Evolutionary conservation across 2,113 vertebrate genomes (phyloP).

Genomic region (Telmatochromis brichardi): DNA sequence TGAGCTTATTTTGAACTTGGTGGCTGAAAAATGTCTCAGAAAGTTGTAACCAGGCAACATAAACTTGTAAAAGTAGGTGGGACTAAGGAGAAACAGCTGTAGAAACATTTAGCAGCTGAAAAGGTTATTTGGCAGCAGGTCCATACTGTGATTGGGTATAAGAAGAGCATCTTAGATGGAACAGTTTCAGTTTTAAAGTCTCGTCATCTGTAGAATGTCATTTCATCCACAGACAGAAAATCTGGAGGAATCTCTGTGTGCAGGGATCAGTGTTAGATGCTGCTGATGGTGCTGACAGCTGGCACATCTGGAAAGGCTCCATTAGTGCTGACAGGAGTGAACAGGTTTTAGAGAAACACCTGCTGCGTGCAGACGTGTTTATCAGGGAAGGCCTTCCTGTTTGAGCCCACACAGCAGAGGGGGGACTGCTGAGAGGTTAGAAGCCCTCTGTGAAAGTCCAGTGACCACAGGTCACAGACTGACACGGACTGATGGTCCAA

Average conservation of each 20-base stretch:
- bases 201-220: background rate
- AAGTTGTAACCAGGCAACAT: background rate
- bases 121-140: background rate
- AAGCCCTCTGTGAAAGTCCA: too few species aligned
- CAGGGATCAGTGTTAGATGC: background rate
- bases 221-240: background rate
- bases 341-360: background rate
- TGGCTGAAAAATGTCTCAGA: background rate
- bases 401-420: background rate
- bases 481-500: background rate
- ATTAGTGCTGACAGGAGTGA: background rate
- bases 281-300: background rate
- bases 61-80: background rate
- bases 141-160: background rate
- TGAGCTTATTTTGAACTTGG: background rate
- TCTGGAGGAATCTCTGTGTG: background rate
- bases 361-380: background rate
- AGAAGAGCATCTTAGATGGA: background rate
- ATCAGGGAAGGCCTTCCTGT: background rate
- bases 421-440: background rate
- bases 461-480: background rate
- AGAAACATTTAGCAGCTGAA: background rate
- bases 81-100: background rate
- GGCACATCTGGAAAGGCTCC: background rate
- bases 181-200: background rate